A percentile compares a stretch with the other conserved stretches of the same genome.
Evolutionary conservation across 2,113 vertebrate genomes (phyloP).

Genomic region (Indicator indicator): DNA sequence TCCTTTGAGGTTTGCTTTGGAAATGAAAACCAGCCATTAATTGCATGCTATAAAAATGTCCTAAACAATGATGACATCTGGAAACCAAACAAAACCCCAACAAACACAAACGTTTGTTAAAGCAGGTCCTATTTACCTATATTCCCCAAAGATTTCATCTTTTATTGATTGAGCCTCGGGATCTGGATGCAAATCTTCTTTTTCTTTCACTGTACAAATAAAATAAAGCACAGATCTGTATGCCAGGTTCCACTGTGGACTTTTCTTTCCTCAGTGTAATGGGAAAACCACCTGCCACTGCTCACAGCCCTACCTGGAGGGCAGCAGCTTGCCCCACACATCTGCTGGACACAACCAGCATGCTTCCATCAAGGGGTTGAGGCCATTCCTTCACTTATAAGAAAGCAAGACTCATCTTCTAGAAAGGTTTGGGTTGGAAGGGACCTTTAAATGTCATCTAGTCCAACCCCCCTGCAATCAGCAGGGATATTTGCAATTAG

Average conservation of each 20-base stretch:
- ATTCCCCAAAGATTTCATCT: conserved; percentile 97
- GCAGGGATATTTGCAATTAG: background rate
- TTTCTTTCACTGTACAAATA: conserved; percentile 90
- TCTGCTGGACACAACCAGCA: background rate
- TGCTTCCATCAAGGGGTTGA: background rate
- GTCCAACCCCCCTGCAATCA: accelerated
- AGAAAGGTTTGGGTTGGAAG: background rate
- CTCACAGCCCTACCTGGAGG: background rate
- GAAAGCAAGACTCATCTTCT: background rate
- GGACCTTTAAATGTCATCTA: accelerated
- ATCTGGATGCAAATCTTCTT: conserved; percentile 95
- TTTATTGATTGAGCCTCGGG: conserved; percentile 93
- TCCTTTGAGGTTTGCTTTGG: conserved; percentile 69
- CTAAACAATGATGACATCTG: background rate
- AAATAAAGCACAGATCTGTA: conserved; percentile 60
- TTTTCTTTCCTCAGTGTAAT: background rate
- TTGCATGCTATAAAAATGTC: conserved; percentile 32
- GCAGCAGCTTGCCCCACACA: background rate
- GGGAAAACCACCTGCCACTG: background rate
- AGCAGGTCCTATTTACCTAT: conserved; percentile 84
- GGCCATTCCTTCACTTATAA: background rate
- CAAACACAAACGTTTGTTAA: conserved; percentile 10
- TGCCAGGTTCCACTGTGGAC: background rate
- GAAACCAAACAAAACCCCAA: conserved; percentile 40
- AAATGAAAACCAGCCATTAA: conserved; percentile 50